Conservation (phyloP, 1,140 invertebrate genomes). For the Drosophila suzukii region DNA sequence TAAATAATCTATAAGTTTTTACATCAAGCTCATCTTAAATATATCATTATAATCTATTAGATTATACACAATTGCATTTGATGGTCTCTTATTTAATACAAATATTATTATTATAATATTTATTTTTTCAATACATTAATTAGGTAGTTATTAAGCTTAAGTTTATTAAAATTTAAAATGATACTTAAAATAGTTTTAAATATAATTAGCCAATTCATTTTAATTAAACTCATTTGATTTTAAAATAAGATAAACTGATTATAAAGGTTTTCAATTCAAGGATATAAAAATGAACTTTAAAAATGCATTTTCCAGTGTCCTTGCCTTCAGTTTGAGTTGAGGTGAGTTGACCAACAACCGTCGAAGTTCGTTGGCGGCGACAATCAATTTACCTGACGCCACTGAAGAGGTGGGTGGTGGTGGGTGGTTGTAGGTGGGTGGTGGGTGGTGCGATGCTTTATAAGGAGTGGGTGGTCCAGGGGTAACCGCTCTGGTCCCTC, state of each 20-base stretch:
- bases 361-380: slow-evolving; percentile 78
- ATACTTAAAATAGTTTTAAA: too few species aligned
- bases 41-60: too few species aligned
- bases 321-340: slow-evolving; percentile 33
- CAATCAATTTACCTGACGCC: slow-evolving; percentile 78
- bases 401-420: slow-evolving; percentile 12
- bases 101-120: too few species aligned
- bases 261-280: background rate
- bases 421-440: background rate
- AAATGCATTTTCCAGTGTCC: slow-evolving; percentile 7
- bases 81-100: too few species aligned
- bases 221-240: background rate
- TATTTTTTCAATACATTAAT: too few species aligned
- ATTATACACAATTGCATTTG: too few species aligned
- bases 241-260: background rate
- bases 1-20: too few species aligned
- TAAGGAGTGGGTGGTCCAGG: background rate
- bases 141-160: too few species aligned
- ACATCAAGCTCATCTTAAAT: too few species aligned
- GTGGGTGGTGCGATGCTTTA: background rate
- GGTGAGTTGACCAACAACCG: slow-evolving; percentile 75
- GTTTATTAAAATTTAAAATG: too few species aligned
- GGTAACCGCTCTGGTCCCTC: slow-evolving; percentile 5
- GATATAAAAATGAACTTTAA: too few species aligned
- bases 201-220: too few species aligned